Evolutionary conservation across 2,113 vertebrate genomes (phyloP), one percentile per base, ranked within the genome.

Genomic region (Gymnogyps californianus): DNA sequence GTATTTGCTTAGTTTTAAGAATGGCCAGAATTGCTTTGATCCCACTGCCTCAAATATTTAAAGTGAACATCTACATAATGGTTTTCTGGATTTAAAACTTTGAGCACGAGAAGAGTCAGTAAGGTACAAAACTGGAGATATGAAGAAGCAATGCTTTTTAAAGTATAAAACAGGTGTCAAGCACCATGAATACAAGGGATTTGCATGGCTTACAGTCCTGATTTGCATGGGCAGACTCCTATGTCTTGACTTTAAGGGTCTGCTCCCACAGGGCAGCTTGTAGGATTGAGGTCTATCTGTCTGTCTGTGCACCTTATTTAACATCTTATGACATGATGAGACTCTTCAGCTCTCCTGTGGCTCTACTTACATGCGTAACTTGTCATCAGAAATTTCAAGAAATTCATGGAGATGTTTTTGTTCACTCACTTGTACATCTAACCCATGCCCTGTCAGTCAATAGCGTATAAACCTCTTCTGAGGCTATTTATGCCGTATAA

Each of bases 261-360:
- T 95, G 13, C 29, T 95, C 89, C 84, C 93, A 86, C 54, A 64
- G 55, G 86, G 88, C 64, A 89, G 29, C 71, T 90, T 85, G 74
- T 90, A 95, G 78, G 77, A 96, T 34, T 95, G 87, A 93, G 75
- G 74, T 92, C 90, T 96, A 9, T 95, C 86, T 96, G 34, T 93
- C 90, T 89, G 52, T 95, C 82, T 95, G 29, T 52, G 67, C 55
- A 74, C 78, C 62, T 94, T 96, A 74, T 94, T 93, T 96, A 96
- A 80, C 75, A 81, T 80, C 62, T 94, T 93, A 46, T 91, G 91
- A 90, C 78, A 91, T 59, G 91, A 86, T 70, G 46, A 90, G 84
- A 28, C 75, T 91, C 74, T 76, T 79, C 89, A 93, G 18, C 32
- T 95, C 75, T 95, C 93, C 71, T 58, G 62, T 92, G 91, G 51